phyloP scores from a whole-genome alignment of 1,140 invertebrate species.

The Homalodisca vitripennis region DNA sequence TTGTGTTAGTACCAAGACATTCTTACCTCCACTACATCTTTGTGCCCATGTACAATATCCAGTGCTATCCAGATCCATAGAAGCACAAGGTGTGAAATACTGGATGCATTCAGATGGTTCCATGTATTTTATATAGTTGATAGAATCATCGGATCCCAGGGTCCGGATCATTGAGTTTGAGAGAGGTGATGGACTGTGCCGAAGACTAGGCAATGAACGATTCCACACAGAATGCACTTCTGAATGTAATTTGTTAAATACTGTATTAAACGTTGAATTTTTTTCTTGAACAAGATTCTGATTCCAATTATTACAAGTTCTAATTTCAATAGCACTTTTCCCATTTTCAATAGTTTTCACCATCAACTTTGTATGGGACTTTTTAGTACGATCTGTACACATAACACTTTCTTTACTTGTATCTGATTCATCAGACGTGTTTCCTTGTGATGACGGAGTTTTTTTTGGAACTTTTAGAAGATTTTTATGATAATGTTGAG shows the following conservation, averaged over 20 bases:
- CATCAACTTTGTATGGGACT: slow-evolving; percentile 54
- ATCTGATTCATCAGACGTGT: slow-evolving; percentile 26
- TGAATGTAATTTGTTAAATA: slow-evolving; percentile 25
- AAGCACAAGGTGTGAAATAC: slow-evolving; percentile 36
- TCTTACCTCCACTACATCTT: slow-evolving; percentile 32
- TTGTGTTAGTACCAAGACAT: slow-evolving; percentile 2
- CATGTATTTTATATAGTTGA: slow-evolving; percentile 2
- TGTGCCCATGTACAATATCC: slow-evolving; percentile 40
- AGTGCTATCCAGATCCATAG: slow-evolving; percentile 27
- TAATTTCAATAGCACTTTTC: slow-evolving; percentile 54
- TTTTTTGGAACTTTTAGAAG: background rate
- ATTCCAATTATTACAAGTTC: slow-evolving; percentile 51
- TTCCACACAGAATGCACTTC: slow-evolving; percentile 42
- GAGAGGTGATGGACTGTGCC: background rate
- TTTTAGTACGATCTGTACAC: slow-evolving; percentile 3
- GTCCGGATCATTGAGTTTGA: background rate
- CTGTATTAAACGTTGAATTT: background rate
- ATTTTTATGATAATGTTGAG: background rate
- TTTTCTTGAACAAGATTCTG: background rate
- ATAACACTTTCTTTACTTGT: slow-evolving; percentile 25
- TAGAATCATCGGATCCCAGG: slow-evolving; percentile 18
- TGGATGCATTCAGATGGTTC: slow-evolving; percentile 34
- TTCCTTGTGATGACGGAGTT: background rate
- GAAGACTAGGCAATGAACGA: slow-evolving; percentile 35
- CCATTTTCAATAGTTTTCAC: slow-evolving; percentile 53